Evolutionary conservation across 2,888 invertebrate species (phyloP).

Genomic region (Germaria angustata): DNA sequence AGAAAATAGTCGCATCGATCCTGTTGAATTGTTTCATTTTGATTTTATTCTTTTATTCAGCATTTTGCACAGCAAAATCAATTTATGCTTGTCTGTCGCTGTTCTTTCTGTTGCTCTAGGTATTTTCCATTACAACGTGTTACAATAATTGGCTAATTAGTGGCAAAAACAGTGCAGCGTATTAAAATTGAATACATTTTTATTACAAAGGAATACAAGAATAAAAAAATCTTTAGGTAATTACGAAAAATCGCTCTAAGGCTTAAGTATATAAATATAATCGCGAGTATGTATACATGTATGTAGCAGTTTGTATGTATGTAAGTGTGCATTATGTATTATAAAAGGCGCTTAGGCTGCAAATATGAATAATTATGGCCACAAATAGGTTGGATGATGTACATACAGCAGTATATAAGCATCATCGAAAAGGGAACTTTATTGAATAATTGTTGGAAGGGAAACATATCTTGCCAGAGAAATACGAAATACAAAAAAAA

Average conservation of each 20-base stretch:
- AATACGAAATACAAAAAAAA: background rate
- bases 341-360: too few relatives aligned
- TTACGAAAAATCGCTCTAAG: slow-evolving; percentile 32
- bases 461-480: too few relatives aligned
- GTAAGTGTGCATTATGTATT: background rate
- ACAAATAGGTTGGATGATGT: background rate
- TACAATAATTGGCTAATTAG: slow-evolving; percentile 55
- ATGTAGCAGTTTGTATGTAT: background rate
- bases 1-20: too few relatives aligned
- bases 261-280: background rate
- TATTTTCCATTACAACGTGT: slow-evolving; percentile 38
- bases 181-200: slow-evolving; percentile 20
- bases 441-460: slow-evolving; percentile 46
- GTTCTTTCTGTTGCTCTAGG: background rate
- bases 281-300: background rate
- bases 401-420: too few relatives aligned
- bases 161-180: slow-evolving; percentile 37
- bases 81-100: background rate
- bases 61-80: background rate
- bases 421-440: slow-evolving; percentile 30
- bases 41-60: background rate
- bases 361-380: background rate
- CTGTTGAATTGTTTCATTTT: too few relatives aligned
- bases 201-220: background rate
- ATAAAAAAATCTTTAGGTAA: slow-evolving; percentile 33